Conservation (phyloP, 2,888 invertebrate genomes). For the Epinotia bilunana region DNA sequence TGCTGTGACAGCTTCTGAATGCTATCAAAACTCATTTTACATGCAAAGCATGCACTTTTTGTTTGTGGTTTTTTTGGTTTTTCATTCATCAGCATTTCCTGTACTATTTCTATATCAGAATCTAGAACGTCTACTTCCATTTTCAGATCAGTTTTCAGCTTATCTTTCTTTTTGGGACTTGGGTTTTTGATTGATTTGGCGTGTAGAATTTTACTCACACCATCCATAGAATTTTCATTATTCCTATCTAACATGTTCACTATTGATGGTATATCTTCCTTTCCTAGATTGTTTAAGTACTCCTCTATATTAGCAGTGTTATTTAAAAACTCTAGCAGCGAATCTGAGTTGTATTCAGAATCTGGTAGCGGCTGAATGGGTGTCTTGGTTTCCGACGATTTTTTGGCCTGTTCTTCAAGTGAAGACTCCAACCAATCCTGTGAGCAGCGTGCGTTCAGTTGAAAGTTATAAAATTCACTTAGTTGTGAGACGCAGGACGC, state of each 20-base stretch:
- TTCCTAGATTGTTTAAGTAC: conserved; percentile 75
- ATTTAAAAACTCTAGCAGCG: conserved; percentile 77
- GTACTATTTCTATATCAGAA: conserved; percentile 71
- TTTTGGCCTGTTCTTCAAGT: conserved; percentile 66
- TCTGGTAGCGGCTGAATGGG: conserved; percentile 76
- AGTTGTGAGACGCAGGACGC: conserved; percentile 71
- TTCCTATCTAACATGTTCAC: conserved; percentile 76
- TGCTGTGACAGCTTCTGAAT: conserved; percentile 71
- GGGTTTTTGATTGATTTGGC: conserved; percentile 60
- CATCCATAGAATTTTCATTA: conserved; percentile 60
- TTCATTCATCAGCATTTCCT: conserved; percentile 70
- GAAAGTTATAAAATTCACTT: conserved; percentile 76
- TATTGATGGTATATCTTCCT: conserved; percentile 78
- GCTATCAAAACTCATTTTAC: conserved; percentile 66
- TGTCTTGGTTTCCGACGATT: conserved; percentile 65
- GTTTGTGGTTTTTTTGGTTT: conserved; percentile 54
- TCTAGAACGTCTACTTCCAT: conserved; percentile 77
- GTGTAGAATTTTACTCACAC: conserved; percentile 53
- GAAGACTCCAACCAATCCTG: conserved; percentile 78
- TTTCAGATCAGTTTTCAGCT: conserved; percentile 55
- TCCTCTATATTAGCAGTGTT: conserved; percentile 79
- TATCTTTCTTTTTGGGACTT: conserved; percentile 71
- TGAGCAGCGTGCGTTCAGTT: conserved; percentile 75
- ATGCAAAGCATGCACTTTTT: conserved; percentile 68
- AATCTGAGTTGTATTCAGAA: conserved; percentile 80